Base-by-base conservation (phyloP, 2,888 invertebrate species). In the Electrophaes corylata region DNA sequence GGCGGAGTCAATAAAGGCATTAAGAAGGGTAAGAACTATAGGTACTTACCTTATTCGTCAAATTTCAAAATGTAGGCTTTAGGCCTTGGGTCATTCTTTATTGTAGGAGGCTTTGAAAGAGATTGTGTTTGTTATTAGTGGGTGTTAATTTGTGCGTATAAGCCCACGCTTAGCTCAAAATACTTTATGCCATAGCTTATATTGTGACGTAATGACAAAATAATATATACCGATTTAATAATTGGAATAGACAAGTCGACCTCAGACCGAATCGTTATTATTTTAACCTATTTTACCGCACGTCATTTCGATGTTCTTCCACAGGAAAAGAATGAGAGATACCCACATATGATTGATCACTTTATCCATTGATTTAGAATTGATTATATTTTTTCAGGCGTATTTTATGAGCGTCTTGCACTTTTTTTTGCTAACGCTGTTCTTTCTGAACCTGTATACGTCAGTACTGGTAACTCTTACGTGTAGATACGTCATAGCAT, bases 331-430 rank as follows among this genome's bases (percentile, higher is more conserved):
- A 20, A 4, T n/a, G n/a, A n/a, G n/a, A n/a, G n/a, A n/a, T n/a
- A 3, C 20, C 20, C 1, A 20, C 20, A 20, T 20, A 20, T 20
- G 20, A 20, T 20, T 3, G 20, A 4, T 20, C 5, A 2, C 10
- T 16, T 14, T 14, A 5, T 14, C n/a, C 23, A 20, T 18, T 10
- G 19, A 41, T 23, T 41, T n/a, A 41, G 12, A 6, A 20, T n/a
- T 23, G 1, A 10, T 29, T 29, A 1, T 23, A 4, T 37, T 31
- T 5, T 56, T 86, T 56, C 79, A 92, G 92, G 90, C 89, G n/a
- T 89, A 91, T 58, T 67, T 90, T 12, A 87, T 92, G 83, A 91
- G 91, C 59, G 88, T 92, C 0, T 73, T 92, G 0, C 92, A 92
- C 68, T 92, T 91, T 64, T 66, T 91, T 8, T 78, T 92, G 0